Percentiles rank a stretch among this genome's conserved stretches.
Evolutionary conservation across 1,140 invertebrate genomes (phyloP).

Genomic region (Apis florea): DNA sequence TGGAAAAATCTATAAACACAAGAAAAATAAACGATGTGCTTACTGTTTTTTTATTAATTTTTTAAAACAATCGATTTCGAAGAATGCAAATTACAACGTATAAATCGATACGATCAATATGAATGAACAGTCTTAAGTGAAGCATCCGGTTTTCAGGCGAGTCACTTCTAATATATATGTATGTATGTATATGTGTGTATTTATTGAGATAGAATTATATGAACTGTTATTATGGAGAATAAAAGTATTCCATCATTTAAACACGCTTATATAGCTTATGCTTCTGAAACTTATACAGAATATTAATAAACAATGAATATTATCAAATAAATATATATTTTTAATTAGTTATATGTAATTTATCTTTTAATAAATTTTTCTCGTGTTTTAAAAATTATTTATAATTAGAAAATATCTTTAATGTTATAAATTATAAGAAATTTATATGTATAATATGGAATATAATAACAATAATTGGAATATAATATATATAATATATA

Average conservation of each 20-base stretch:
- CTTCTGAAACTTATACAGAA: neutral
- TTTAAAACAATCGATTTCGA: neutral
- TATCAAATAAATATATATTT: no score
- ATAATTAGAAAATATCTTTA: no score
- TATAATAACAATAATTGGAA: no score
- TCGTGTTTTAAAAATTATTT: no score
- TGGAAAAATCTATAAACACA: slow-evolving; percentile 57
- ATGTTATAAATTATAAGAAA: no score
- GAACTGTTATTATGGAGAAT: neutral
- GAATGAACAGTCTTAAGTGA: slow-evolving; percentile 33
- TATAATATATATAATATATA: no score
- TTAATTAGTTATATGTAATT: neutral
- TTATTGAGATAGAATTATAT: neutral
- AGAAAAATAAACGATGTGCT: neutral
- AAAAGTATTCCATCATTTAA: neutral
- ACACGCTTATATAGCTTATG: neutral
- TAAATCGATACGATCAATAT: neutral
- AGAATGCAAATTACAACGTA: neutral
- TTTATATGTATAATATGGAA: no score
- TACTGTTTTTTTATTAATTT: neutral
- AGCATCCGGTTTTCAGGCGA: slow-evolving; percentile 35
- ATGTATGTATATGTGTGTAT: slow-evolving; percentile 10
- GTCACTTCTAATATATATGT: neutral
- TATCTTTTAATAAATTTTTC: neutral
- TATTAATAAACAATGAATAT: no score